These are phyloP conservation scores for Bufo bufo DNA, from an alignment of 2,113 vertebrate species.

Conservation along the genomic window DNA sequence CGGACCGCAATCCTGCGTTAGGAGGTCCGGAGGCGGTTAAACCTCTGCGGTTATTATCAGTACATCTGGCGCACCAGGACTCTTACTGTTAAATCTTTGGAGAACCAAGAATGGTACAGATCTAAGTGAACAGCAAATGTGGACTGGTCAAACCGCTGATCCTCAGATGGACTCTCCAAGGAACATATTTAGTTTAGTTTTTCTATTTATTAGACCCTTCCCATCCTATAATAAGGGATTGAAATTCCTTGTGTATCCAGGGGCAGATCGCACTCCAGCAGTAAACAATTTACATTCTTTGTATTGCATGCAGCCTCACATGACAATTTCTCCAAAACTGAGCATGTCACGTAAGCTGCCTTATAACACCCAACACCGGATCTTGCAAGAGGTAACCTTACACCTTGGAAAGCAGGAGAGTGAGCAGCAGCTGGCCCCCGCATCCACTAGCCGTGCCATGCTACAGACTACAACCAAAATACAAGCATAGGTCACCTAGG, in stretches of 20 bases:
- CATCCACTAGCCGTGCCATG: slow-evolving; percentile 18
- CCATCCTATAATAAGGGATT: no score
- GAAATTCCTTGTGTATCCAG: background rate
- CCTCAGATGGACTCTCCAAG: no score
- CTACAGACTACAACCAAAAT: background rate
- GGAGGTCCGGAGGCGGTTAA: no score
- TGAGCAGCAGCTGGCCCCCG: background rate
- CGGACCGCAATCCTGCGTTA: no score
- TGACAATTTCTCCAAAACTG: background rate
- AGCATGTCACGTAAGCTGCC: slow-evolving; percentile 11
- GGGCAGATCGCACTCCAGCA: background rate
- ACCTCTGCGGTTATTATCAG: no score
- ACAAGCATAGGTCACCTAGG: background rate
- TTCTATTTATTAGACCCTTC: no score
- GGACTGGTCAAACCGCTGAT: no score
- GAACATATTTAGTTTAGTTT: no score
- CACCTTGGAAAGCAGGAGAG: background rate
- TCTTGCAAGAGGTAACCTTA: slow-evolving; percentile 32
- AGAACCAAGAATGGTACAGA: no score
- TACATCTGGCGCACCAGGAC: no score
- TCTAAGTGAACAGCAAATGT: no score
- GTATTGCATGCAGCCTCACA: background rate
- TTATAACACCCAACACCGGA: slow-evolving; percentile 4
- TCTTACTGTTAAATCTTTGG: no score
- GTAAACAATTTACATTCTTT: slow-evolving; percentile 21